Evolutionary conservation across 1,140 invertebrate species (phyloP), one percentile per base, ranked within the genome.

Genomic region (Lepeophtheirus salmonis): DNA sequence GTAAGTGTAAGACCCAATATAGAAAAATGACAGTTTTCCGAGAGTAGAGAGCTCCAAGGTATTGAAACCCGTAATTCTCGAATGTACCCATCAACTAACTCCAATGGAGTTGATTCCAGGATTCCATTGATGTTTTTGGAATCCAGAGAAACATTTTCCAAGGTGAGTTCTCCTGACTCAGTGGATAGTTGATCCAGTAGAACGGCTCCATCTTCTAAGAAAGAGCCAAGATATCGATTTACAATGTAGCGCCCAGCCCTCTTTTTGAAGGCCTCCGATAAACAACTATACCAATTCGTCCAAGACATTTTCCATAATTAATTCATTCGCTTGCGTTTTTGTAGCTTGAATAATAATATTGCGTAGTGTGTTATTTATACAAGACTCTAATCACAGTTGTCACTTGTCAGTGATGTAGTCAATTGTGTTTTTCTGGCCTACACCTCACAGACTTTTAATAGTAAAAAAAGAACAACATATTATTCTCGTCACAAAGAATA

Each of bases 61-160:
- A 61, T 50, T 13, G 50, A 17, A 17, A 61, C 59, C 14, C 41
- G n/a, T 20, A 61, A 21, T 16, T 61, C 59, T 14, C 50, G 22
- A 26, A 61, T 61, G 25, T 53, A 61, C 13, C 59, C 59, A 55
- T 61, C 59, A 12, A 61, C 50, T 17, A 61, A 55, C 24, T 61
- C 59, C 17, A 53, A 17, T 20, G 60, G 41, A 18, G 50, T 22
- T 13, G 16, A 18, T 17, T 57, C 55, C 26, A 57, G 26, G 26
- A 25, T 16, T 17, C 20, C 22, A 23, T 57, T 57, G 6, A 57
- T 14, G 16, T 25, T 25, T 2, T 20, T 12, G 13, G 55, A 23
- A 21, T 57, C 25, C 22, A 57, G 17, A 25, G 55, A 20, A 14
- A 57, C 55, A 25, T 57, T 24, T 16, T 41, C 20, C 3, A 57